Base-by-base conservation (phyloP, 2,888 invertebrate genomes). In the Trichopria drosophilae region DNA sequence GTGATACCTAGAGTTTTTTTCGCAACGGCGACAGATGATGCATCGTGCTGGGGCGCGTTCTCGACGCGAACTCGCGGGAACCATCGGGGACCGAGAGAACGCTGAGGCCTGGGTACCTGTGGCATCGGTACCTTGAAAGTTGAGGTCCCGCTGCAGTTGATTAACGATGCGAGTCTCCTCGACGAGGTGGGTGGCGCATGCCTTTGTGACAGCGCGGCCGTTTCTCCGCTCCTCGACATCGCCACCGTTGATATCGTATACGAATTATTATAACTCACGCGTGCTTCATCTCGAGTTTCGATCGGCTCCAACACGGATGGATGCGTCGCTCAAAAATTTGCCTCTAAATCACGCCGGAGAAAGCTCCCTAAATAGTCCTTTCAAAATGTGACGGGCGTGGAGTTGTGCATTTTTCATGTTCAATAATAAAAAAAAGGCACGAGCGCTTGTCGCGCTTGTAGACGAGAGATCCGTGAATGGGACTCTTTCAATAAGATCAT, bases 111-210 rank as follows among this genome's bases (percentile, higher is more conserved):
- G n/a, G n/a, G 64, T 73, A 73, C 72, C 73, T 72, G 73, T 68
- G 65, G 69, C n/a, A 69, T 71, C 66, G 62, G 69, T 71, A 66
- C 67, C 68, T 71, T 64, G 67, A 69, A 67, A 71, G 69, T 71
- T 71, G 62, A 66, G 68, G 72, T 72, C 71, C 71, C 70, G 65
- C 64, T 67, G 67, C 67, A 67, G 68, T 73, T 74, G 73, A 74
- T 74, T 74, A 73, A 74, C 73, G 73, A 74, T 73, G 66, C 10
- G 55, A 68, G 65, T 64, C 67, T 65, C 67, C 69, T 65, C 69
- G 64, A 66, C 75, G 69, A 67, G 73, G 75, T 75, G 75, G 75
- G 75, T 75, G 75, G 75, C 74, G 71, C 75, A 75, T 75, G 75
- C 75, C 71, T 75, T 73, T 74, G 74, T 75, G 75, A 75, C 75